A percentile compares a stretch with the other conserved stretches of the same genome.
These are phyloP conservation scores for Sebastes nivosus DNA, from an alignment of 2,797 vertebrate species.

Conservation along the genomic window DNA sequence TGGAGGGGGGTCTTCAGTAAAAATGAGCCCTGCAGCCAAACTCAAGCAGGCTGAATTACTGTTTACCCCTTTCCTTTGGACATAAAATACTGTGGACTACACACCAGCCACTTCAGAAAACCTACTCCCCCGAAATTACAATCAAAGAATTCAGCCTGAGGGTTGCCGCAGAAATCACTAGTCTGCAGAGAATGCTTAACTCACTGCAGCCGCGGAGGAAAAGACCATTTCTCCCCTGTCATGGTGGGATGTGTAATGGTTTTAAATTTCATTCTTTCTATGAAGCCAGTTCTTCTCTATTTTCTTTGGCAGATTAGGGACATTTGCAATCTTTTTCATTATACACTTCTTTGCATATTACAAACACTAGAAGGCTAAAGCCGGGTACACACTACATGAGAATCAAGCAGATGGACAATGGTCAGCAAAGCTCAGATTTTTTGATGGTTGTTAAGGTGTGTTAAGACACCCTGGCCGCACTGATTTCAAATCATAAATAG, in stretches of 20 bases:
- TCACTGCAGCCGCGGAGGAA: constrained; percentile 23
- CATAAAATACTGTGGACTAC: constrained; percentile 25
- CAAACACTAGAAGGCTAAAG: not conserved
- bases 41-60: constrained; percentile 22
- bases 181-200: constrained; percentile 29
- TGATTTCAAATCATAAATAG: not conserved
- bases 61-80: constrained; percentile 15
- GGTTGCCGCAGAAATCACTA: constrained; percentile 51
- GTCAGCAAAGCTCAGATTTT: too few species aligned
- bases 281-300: constrained; percentile 9
- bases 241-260: not conserved
- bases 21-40: constrained; percentile 12
- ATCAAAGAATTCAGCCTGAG: constrained; percentile 51
- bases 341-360: not conserved
- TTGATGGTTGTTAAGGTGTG: too few species aligned
- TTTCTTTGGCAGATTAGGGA: constrained; percentile 9
- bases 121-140: constrained; percentile 39
- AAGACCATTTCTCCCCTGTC: not conserved
- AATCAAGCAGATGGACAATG: too few species aligned
- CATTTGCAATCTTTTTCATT: not conserved
- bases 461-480: too few species aligned
- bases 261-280: not conserved
- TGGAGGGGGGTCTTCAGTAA: not conserved
- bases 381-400: too few species aligned
- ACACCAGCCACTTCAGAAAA: constrained; percentile 50